A percentile compares a stretch with the other conserved stretches of the same genome.
Conservation (phyloP, 2,113 vertebrate genomes). For the Phylloscopus trochilus region DNA sequence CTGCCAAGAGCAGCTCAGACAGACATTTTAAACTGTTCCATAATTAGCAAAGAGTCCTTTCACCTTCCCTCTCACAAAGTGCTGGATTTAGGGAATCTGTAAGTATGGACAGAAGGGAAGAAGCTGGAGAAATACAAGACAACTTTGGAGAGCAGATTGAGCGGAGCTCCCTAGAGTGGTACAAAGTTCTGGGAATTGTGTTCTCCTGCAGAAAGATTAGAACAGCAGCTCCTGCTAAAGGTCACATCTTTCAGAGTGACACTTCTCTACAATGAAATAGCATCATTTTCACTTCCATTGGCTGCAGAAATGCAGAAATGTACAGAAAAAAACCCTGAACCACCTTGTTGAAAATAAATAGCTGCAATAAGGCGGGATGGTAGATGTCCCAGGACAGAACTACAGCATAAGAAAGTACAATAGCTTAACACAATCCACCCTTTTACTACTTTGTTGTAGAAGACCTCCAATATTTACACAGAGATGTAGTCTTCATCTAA, state of each 20-base stretch:
- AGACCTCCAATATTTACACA: not conserved
- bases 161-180: not conserved
- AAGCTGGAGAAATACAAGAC: not conserved
- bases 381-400: not conserved
- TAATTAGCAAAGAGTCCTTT: not conserved
- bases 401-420: not conserved
- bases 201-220: not conserved
- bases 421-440: not conserved
- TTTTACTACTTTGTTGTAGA: not conserved
- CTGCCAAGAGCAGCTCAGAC: not conserved
- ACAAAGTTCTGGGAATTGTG: not conserved
- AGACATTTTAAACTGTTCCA: not conserved
- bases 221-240: not conserved
- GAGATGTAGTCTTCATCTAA: not conserved
- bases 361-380: not conserved
- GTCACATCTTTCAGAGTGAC: not conserved
- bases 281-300: not conserved
- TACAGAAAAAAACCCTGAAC: not conserved
- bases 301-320: not conserved
- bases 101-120: not conserved
- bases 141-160: not conserved
- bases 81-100: not conserved
- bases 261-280: not conserved
- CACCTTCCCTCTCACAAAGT: not conserved
- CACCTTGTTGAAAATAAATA: not conserved